A percentile compares a stretch with the other conserved stretches of the same genome.
These are phyloP conservation scores for Boloria selene DNA, from an alignment of 2,888 invertebrate species.

Conservation along the genomic window DNA sequence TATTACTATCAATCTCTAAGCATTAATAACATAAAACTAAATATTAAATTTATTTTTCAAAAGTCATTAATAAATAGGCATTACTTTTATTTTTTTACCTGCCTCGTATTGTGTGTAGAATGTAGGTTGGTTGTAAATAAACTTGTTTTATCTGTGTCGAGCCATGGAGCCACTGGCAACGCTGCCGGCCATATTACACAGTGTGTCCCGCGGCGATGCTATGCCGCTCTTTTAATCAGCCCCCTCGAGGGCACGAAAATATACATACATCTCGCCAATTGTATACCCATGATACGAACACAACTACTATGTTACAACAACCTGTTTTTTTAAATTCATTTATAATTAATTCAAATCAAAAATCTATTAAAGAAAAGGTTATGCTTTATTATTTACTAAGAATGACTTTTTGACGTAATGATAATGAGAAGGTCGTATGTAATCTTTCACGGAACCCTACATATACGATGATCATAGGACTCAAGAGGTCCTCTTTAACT, in stretches of 20 bases:
- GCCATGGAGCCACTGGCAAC: slow-evolving; percentile 34
- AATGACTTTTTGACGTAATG: too few relatives aligned
- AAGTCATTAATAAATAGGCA: not conserved
- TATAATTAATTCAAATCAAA: too few relatives aligned
- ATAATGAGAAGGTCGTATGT: too few relatives aligned
- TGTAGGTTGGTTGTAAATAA: slow-evolving; percentile 47
- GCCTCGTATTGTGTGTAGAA: slow-evolving; percentile 28
- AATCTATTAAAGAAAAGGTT: too few relatives aligned
- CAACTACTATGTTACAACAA: slow-evolving; percentile 14
- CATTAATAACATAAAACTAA: not conserved
- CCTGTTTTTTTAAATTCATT: not conserved
- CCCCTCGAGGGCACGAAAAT: slow-evolving; percentile 50
- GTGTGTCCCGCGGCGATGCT: slow-evolving; percentile 22
- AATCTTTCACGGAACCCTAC: too few relatives aligned
- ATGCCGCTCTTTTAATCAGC: slow-evolving; percentile 58
- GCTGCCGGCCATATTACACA: slow-evolving; percentile 42
- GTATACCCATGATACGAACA: slow-evolving; percentile 10
- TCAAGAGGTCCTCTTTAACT: too few relatives aligned
- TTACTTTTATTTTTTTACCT: slow-evolving; percentile 30
- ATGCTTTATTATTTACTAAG: too few relatives aligned
- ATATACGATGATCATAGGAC: too few relatives aligned
- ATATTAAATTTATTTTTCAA: not conserved
- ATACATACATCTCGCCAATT: slow-evolving; percentile 48
- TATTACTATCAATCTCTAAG: too few relatives aligned
- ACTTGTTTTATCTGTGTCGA: slow-evolving; percentile 55